Evolutionary conservation across 2,113 vertebrate species (phyloP).

Genomic region (Cromileptes altivelis): DNA sequence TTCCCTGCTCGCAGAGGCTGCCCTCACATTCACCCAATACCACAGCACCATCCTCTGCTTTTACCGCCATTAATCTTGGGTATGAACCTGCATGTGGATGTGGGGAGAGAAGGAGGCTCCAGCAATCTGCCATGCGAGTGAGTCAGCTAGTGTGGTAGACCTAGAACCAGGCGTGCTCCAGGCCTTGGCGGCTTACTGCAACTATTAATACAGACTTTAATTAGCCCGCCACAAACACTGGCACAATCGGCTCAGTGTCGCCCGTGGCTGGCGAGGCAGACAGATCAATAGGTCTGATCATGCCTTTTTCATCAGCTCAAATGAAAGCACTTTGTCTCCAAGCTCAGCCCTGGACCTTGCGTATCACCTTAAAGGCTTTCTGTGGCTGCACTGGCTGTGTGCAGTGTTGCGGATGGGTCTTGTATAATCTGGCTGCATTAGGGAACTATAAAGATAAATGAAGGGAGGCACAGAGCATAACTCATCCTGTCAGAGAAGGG

Average conservation of each 20-base stretch:
- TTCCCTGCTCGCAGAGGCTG: conserved; percentile 23
- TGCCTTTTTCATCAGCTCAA: conserved; percentile 83
- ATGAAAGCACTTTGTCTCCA: conserved; percentile 86
- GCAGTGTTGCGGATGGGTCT: conserved; percentile 73
- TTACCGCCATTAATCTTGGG: conserved; percentile 61
- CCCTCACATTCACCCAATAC: conserved; percentile 57
- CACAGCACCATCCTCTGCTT: conserved; percentile 43
- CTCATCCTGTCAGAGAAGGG: conserved; percentile 84
- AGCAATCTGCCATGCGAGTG: conserved; percentile 66
- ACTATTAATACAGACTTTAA: conserved; percentile 86
- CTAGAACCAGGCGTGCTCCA: conserved; percentile 56
- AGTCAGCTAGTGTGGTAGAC: conserved; percentile 62
- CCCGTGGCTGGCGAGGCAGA: conserved; percentile 74
- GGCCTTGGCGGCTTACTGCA: conserved; percentile 71
- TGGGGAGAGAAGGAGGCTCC: conserved; percentile 31
- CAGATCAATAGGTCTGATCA: conserved; percentile 85
- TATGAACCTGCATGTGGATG: conserved; percentile 42
- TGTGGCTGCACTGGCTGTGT: conserved; percentile 65
- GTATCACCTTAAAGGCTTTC: conserved; percentile 76
- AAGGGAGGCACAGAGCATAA: conserved; percentile 79
- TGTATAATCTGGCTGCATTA: conserved; percentile 85
- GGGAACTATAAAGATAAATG: conserved; percentile 87
- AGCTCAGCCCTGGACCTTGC: conserved; percentile 66
- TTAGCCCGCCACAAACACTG: conserved; percentile 81
- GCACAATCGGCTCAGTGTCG: conserved; percentile 79